Conservation (phyloP, 2,888 invertebrate species). For the Crioceris asparagi region DNA sequence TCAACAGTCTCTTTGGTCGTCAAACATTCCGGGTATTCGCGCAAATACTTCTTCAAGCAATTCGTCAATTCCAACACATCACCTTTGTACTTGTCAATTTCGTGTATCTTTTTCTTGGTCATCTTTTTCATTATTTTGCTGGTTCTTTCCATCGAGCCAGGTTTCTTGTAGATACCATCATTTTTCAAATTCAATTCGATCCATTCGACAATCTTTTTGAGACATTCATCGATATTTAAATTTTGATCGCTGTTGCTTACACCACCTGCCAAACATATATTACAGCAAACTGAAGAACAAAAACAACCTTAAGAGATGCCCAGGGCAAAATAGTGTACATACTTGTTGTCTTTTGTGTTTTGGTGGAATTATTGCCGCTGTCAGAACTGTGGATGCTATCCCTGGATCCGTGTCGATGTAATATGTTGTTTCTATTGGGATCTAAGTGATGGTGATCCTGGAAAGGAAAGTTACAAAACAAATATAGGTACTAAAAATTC, state of each 20-base stretch:
- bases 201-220: conserved; percentile 62
- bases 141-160: conserved; percentile 60
- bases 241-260: conserved; percentile 21
- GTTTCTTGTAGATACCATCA: conserved; percentile 72
- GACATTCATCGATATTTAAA: conserved; percentile 46
- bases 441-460: conserved; percentile 11
- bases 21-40: conserved; percentile 78
- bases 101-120: conserved; percentile 24
- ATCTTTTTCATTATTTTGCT: conserved; percentile 29
- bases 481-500: background rate
- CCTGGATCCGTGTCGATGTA: conserved; percentile 20
- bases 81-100: conserved; percentile 35
- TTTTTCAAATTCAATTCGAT: conserved; percentile 58
- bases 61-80: conserved; percentile 88
- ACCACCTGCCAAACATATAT: no score
- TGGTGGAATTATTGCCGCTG: conserved; percentile 14
- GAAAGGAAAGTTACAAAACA: background rate
- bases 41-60: conserved; percentile 82
- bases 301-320: no score
- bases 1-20: conserved; percentile 57
- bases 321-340: no score
- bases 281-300: no score
- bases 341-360: no score
- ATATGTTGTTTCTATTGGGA: conserved; percentile 13
- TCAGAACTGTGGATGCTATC: conserved; percentile 21